Base-by-base conservation (phyloP, 2,888 invertebrate species). In the Drosophila anceps region DNA sequence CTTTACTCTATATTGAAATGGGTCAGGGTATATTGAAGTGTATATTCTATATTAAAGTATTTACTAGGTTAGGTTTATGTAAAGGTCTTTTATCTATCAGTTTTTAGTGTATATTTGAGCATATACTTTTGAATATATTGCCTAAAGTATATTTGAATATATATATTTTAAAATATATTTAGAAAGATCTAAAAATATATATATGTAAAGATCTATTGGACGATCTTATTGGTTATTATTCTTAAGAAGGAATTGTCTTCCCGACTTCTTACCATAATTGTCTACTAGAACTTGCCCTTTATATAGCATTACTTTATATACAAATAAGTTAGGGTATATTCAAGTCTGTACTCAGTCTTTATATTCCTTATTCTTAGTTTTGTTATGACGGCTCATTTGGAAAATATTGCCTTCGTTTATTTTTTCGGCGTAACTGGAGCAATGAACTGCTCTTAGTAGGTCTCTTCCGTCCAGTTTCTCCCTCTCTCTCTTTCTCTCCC, bases 391-490 rank as follows among this genome's bases (percentile, higher is more conserved):
- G 55, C 48, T 76, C 54, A 54, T 51, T 66, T 60, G 20, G 20
- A 7, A 44, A 48, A 39, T 60, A 27, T 37, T 54, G 54, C 59
- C 53, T 35, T 27, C 29, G 18, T 29, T 62, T 51, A 37, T 48
- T 60, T 41, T 72, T 67, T 29, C 37, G 48, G 33, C 3, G 29
- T 5, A 82, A 85, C 50, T 88, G 53, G 84, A 80, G 81, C 84
- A 84, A 82, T 76, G 84, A 88, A 88, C 84, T 84, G 78, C 68
- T 46, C 48, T 48, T 53, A 27, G 39, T 55, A 50, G 57, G 41
- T 46, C 39, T 51, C 35, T 39, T 41, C 31, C 33, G 64, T 29
- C 9, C 20, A n/a, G 18, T 6, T n/a, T n/a, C n/a, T n/a, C n/a
- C n/a, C 18, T 27, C 8, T 15, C 6, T 12, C 39, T 1, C 20